Evolutionary conservation across 2,113 vertebrate species (phyloP).

Genomic region (Trogon melanurus): DNA sequence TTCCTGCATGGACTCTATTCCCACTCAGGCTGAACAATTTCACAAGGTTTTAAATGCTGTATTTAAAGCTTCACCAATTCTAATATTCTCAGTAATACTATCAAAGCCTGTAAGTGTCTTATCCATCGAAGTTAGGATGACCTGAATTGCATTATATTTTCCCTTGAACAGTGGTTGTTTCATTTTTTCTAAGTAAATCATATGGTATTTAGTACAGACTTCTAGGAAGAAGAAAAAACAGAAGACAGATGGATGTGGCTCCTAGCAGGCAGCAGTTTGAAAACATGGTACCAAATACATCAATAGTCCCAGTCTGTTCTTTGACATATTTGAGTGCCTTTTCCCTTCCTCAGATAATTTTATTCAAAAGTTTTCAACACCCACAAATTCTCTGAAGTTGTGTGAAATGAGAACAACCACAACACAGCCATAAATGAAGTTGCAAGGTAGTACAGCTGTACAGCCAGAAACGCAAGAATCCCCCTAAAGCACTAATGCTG

Average conservation of each 20-base stretch:
- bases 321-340: neutral
- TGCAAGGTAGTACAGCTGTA: neutral
- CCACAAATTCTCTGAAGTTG: neutral
- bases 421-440: neutral
- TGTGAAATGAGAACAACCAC: neutral
- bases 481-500: neutral
- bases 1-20: neutral
- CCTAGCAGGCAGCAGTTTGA: conserved; percentile 27
- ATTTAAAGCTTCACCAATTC: neutral
- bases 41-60: neutral
- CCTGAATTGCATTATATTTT: conserved; percentile 4
- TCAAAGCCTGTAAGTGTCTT: conserved; percentile 7
- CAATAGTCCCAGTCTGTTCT: neutral
- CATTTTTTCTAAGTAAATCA: conserved; percentile 18
- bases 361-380: neutral
- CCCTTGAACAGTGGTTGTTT: neutral
- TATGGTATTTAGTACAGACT: neutral
- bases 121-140: neutral
- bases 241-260: conserved; percentile 33
- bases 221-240: neutral
- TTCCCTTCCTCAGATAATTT: conserved; percentile 27
- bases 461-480: neutral
- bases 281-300: conserved; percentile 29
- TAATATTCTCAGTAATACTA: conserved; percentile 13
- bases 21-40: neutral